Conservation (phyloP, 2,797 vertebrate genomes). For the Poeciliopsis presidionis region DNA sequence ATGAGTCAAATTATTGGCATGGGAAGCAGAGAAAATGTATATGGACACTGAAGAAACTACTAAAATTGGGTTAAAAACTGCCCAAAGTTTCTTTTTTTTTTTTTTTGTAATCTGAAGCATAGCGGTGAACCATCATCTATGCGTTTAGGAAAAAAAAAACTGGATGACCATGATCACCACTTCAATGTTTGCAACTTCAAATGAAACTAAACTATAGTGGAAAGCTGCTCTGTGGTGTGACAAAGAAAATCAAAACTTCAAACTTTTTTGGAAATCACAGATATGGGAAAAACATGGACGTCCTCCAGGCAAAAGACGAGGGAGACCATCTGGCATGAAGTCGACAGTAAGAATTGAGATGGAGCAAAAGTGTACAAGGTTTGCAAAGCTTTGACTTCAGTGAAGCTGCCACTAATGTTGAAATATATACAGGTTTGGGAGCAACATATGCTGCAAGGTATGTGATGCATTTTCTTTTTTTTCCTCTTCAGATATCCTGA, state of each 20-base stretch:
- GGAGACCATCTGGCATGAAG: not conserved
- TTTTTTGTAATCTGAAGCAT: too few relatives aligned
- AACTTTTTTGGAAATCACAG: not conserved
- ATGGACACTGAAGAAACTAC: too few relatives aligned
- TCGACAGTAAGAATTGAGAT: not conserved
- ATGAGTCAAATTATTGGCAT: too few relatives aligned
- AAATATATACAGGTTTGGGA: not conserved
- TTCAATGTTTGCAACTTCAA: not conserved
- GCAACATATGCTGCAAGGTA: not conserved
- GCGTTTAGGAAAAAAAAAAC: too few relatives aligned
- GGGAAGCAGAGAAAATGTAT: too few relatives aligned
- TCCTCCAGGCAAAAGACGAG: not conserved
- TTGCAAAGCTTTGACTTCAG: not conserved
- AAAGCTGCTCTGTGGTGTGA: not conserved
- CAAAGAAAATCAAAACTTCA: not conserved
- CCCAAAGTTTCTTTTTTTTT: too few relatives aligned
- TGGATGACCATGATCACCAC: too few relatives aligned
- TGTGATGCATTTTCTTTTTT: not conserved
- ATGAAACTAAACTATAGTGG: not conserved
- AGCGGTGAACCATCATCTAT: too few relatives aligned
- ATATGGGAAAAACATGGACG: not conserved
- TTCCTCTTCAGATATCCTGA: not conserved
- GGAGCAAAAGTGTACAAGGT: not conserved
- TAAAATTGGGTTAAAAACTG: too few relatives aligned
- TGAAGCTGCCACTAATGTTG: not conserved